Evolutionary conservation across 2,113 vertebrate species (phyloP).

Genomic region (Terrapene triunguis): DNA sequence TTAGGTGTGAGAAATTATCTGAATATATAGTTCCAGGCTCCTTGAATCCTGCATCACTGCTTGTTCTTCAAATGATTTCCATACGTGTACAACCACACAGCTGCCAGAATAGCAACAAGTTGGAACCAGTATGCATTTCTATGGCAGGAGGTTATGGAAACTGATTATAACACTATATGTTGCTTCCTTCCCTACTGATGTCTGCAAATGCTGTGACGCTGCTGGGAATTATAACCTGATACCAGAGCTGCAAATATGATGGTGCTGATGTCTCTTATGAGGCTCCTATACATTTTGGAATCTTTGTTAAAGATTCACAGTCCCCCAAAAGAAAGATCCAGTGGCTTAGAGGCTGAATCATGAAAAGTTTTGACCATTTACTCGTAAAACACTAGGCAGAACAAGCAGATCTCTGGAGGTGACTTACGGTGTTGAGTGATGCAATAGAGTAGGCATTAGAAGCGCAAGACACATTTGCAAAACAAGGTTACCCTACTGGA

Average conservation of each 20-base stretch:
- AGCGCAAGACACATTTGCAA: not conserved
- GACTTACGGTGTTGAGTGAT: not conserved
- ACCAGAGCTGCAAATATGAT: fast-evolving
- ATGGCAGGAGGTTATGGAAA: constrained; percentile 18
- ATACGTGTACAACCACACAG: not conserved
- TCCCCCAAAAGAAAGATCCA: not conserved
- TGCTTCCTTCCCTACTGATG: not conserved
- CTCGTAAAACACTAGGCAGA: not conserved
- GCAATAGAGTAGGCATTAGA: not conserved
- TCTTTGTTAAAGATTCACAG: not conserved
- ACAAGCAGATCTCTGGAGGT: not conserved
- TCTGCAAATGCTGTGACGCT: not conserved
- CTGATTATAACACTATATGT: not conserved
- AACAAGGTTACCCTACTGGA: not conserved
- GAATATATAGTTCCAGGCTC: constrained; percentile 8
- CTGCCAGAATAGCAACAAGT: constrained; percentile 20
- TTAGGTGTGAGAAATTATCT: constrained; percentile 13
- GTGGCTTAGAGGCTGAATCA: not conserved
- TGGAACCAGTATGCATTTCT: not conserved
- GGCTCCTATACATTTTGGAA: not conserved
- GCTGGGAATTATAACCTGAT: fast-evolving
- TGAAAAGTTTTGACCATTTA: not conserved
- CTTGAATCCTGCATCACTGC: not conserved
- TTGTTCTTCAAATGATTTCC: constrained; percentile 54
- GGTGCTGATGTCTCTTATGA: not conserved